Percentiles rank a stretch among this genome's conserved stretches.
Evolutionary conservation across 2,797 vertebrate genomes (phyloP).

Genomic region (Taeniopygia guttata): DNA sequence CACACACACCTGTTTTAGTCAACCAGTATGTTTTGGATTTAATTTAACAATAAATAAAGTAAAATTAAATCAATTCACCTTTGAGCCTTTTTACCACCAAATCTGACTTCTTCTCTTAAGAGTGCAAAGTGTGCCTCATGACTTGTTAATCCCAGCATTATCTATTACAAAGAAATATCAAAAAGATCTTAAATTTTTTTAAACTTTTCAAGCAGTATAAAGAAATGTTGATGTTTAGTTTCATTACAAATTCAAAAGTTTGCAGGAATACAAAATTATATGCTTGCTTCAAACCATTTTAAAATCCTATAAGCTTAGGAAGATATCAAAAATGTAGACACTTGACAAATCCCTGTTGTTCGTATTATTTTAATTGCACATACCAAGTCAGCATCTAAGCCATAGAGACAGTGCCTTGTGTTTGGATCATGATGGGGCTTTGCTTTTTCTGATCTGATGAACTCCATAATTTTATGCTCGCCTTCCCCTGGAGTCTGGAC

Average conservation of each 20-base stretch:
- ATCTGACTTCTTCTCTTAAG: slow-evolving; percentile 97
- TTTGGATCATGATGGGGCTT: slow-evolving; percentile 89
- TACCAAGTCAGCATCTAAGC: slow-evolving; percentile 98
- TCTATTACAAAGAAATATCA: slow-evolving; percentile 77
- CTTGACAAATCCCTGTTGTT: not conserved
- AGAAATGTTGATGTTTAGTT: not conserved
- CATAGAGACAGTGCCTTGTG: slow-evolving; percentile 97
- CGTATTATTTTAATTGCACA: slow-evolving; percentile 32
- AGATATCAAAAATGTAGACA: not conserved
- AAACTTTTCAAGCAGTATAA: not conserved
- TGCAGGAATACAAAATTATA: not conserved
- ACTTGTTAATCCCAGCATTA: slow-evolving; percentile 98
- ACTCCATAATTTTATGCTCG: slow-evolving; percentile 99
- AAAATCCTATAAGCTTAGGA: not conserved
- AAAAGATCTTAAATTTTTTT: not conserved
- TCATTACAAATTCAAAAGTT: not conserved
- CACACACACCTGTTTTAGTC: not conserved
- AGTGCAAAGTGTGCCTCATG: slow-evolving; percentile 97
- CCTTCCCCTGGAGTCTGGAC: slow-evolving; percentile 95
- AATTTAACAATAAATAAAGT: not conserved
- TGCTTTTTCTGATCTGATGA: slow-evolving; percentile 92
- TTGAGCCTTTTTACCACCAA: slow-evolving; percentile 95
- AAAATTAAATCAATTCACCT: slow-evolving; percentile 77
- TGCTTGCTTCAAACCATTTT: not conserved
- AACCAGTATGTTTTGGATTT: not conserved